Conservation (phyloP, 2,888 invertebrate species). For the Hirtodrosophila histrioides region DNA sequence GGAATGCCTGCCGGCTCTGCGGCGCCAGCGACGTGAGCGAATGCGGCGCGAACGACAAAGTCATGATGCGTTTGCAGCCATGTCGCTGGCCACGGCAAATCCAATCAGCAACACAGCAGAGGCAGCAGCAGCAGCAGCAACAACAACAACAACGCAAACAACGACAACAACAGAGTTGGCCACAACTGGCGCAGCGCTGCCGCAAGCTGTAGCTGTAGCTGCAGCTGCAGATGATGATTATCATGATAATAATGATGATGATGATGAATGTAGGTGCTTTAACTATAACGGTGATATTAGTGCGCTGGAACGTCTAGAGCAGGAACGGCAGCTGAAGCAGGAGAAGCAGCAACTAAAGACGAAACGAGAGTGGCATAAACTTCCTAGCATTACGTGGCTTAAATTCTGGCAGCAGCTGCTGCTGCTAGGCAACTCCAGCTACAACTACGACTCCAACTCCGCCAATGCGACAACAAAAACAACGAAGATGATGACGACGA, state of each 20-base stretch:
- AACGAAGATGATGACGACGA: conserved; percentile 26
- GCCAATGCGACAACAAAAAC: conserved; percentile 48
- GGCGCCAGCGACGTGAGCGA: conserved; percentile 68
- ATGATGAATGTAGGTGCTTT: conserved; percentile 82
- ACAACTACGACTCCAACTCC: conserved; percentile 18
- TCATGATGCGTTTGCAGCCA: conserved; percentile 43
- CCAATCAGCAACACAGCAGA: conserved; percentile 49
- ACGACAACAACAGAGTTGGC: conserved; percentile 38
- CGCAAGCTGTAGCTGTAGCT: conserved; percentile 46
- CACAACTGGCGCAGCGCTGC: conserved; percentile 52
- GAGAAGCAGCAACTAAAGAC: conserved; percentile 17
- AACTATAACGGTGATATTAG: conserved; percentile 82
- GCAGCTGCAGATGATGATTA: not conserved
- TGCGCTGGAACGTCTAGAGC: conserved; percentile 61
- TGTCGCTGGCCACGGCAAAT: conserved; percentile 50
- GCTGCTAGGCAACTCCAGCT: conserved; percentile 38
- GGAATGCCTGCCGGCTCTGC: conserved; percentile 49
- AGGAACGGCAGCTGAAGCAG: conserved; percentile 4
- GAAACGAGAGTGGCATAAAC: conserved; percentile 49
- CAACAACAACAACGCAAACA: conserved; percentile 11
- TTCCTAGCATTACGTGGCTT: conserved; percentile 75
- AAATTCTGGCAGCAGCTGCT: conserved; percentile 73
- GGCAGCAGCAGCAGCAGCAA: conserved; percentile 14
- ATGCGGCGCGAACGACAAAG: conserved; percentile 66
- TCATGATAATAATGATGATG: conserved; percentile 24